phyloP scores from a whole-genome alignment of 2,888 invertebrate species.

The Noctuana brunneofusca region DNA sequence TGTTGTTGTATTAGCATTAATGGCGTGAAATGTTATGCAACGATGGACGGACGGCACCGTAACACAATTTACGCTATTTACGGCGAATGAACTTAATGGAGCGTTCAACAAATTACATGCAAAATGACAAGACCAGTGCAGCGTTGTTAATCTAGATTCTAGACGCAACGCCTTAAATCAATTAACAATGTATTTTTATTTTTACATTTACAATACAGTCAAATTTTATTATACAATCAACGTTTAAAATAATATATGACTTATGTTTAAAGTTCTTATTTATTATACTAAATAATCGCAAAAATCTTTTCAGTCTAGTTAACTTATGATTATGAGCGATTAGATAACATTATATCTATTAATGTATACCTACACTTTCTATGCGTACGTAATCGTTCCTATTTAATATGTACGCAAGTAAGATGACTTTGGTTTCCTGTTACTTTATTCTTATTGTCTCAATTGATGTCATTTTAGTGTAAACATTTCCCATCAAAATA shows the following conservation, averaged over 20 bases:
- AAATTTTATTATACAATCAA: not conserved
- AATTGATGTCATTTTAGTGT: not conserved
- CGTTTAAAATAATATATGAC: not conserved
- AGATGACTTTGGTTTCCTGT: conserved; percentile 2
- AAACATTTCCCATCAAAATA: too few species aligned
- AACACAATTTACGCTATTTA: conserved; percentile 61
- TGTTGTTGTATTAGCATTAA: conserved; percentile 40
- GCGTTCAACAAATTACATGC: conserved; percentile 53
- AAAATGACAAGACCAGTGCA: conserved; percentile 33
- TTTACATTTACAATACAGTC: too few species aligned
- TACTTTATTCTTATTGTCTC: not conserved
- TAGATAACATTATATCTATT: conserved; percentile 54
- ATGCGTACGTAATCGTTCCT: conserved; percentile 30
- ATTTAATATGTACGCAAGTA: conserved; percentile 5
- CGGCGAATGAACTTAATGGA: conserved; percentile 53
- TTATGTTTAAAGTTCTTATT: too few species aligned
- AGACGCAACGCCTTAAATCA: too few species aligned
- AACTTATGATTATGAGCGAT: conserved; percentile 50
- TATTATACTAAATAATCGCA: conserved; percentile 41
- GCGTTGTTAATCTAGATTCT: conserved; percentile 9
- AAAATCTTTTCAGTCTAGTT: conserved; percentile 63
- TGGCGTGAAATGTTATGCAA: conserved; percentile 53
- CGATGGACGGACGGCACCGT: conserved; percentile 49
- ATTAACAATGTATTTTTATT: too few species aligned
- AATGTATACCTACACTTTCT: conserved; percentile 39